phyloP scores from a whole-genome alignment of 2,113 vertebrate species.

The Sturnus vulgaris region DNA sequence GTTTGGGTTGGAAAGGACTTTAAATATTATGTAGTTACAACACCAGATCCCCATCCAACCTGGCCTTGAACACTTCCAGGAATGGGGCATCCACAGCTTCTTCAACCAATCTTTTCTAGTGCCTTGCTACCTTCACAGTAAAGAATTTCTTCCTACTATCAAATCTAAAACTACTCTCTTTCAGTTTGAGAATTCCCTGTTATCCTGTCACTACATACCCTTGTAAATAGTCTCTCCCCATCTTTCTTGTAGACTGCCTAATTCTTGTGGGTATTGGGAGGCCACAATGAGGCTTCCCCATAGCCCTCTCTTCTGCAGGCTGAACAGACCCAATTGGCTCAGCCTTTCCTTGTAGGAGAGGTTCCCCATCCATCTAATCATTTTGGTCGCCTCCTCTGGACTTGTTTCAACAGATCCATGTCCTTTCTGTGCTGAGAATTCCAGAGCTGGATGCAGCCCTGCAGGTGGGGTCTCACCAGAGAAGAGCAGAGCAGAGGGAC shows the following conservation, averaged over 20 bases:
- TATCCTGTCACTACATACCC: neutral
- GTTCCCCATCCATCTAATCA: neutral
- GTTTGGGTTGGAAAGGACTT: neutral
- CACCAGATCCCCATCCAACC: neutral
- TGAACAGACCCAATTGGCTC: neutral
- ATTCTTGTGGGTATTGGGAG: neutral
- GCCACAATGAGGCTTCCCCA: fast-evolving
- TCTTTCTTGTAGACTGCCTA: neutral
- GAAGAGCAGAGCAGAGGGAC: neutral
- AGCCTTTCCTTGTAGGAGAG: neutral
- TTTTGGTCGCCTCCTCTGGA: neutral
- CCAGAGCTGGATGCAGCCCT: neutral
- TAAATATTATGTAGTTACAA: neutral
- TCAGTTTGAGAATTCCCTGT: neutral
- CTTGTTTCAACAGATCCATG: fast-evolving
- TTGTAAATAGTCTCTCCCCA: neutral
- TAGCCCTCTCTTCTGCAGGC: neutral
- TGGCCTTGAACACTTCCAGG: neutral
- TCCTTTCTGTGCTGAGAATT: neutral
- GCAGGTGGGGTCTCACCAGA: neutral
- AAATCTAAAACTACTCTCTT: neutral
- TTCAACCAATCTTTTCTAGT: neutral
- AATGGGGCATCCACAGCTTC: neutral
- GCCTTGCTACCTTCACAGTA: neutral
- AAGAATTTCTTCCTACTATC: neutral